A percentile compares a stretch with the other conserved stretches of the same genome.
Evolutionary conservation across 1,140 invertebrate species (phyloP).

Genomic region (Tribolium castaneum): DNA sequence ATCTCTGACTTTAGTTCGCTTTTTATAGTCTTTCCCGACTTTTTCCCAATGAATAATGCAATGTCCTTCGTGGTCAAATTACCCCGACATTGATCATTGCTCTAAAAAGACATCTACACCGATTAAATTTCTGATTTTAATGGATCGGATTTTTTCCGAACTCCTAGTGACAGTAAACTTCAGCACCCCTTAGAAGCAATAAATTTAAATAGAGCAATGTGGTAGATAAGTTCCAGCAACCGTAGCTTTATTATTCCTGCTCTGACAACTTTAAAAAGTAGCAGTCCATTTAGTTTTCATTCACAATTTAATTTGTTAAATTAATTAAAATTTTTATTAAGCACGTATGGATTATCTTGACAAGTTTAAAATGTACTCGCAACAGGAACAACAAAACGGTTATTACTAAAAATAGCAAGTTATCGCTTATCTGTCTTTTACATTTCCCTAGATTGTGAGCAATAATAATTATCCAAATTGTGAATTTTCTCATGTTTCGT

Average conservation of each 20-base stretch:
- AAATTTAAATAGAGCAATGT: no score
- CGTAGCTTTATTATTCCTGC: no score
- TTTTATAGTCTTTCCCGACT: constrained; percentile 25
- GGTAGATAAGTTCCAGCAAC: no score
- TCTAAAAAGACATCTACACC: not conserved
- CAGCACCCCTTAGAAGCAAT: not conserved
- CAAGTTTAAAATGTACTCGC: not conserved
- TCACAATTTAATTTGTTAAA: not conserved
- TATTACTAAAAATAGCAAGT: not conserved
- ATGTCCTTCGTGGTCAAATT: constrained; percentile 25
- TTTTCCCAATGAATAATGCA: constrained; percentile 26
- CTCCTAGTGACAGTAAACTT: not conserved
- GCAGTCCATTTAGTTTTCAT: no score
- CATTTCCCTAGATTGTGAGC: not conserved
- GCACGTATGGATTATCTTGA: no score
- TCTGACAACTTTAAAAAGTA: no score
- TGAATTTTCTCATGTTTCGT: not conserved
- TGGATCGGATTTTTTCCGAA: no score
- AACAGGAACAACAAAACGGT: not conserved
- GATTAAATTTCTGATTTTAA: no score
- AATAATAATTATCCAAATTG: not conserved
- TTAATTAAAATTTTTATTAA: not conserved
- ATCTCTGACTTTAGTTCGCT: constrained; percentile 27
- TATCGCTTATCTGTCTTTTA: not conserved
- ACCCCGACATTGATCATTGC: constrained; percentile 6